Evolutionary conservation across 2,888 invertebrate genomes (phyloP).

Genomic region (Pheosia gnoma): DNA sequence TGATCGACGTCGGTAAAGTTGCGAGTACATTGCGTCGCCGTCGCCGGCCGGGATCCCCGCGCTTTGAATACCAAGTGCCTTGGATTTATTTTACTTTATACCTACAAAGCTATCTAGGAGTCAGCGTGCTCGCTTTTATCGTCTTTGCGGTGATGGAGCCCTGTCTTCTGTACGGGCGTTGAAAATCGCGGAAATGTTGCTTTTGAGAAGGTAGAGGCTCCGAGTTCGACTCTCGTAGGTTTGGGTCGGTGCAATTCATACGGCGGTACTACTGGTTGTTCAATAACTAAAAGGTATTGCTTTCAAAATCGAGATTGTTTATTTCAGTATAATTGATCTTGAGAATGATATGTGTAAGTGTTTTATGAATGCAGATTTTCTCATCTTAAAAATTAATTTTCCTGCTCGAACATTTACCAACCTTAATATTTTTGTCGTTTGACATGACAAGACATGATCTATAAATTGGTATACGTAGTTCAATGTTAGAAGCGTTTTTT

Average conservation of each 20-base stretch:
- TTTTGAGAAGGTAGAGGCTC: neutral
- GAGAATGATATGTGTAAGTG: too few relatives aligned
- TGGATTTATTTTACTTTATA: constrained; percentile 39
- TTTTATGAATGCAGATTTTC: too few relatives aligned
- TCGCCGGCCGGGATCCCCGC: constrained; percentile 5
- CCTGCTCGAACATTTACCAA: too few relatives aligned
- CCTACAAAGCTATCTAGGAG: constrained; percentile 27
- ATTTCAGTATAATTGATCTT: too few relatives aligned
- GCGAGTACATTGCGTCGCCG: constrained; percentile 3
- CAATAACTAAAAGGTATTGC: too few relatives aligned
- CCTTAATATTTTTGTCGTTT: too few relatives aligned
- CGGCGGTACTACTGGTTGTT: too few relatives aligned
- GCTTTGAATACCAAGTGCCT: constrained; percentile 15
- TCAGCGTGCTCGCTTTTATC: constrained; percentile 44
- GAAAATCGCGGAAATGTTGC: constrained; percentile 13
- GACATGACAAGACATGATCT: too few relatives aligned
- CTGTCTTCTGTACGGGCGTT: constrained; percentile 32
- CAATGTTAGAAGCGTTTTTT: too few relatives aligned
- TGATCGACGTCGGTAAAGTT: constrained; percentile 1
- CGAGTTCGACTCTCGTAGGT: neutral
- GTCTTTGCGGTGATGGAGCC: constrained; percentile 37
- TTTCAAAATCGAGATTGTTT: too few relatives aligned
- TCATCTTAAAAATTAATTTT: too few relatives aligned
- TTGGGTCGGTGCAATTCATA: neutral
- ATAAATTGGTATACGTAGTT: too few relatives aligned